Evolutionary conservation across 2,888 invertebrate genomes (phyloP).

Genomic region (Phortica okadai): DNA sequence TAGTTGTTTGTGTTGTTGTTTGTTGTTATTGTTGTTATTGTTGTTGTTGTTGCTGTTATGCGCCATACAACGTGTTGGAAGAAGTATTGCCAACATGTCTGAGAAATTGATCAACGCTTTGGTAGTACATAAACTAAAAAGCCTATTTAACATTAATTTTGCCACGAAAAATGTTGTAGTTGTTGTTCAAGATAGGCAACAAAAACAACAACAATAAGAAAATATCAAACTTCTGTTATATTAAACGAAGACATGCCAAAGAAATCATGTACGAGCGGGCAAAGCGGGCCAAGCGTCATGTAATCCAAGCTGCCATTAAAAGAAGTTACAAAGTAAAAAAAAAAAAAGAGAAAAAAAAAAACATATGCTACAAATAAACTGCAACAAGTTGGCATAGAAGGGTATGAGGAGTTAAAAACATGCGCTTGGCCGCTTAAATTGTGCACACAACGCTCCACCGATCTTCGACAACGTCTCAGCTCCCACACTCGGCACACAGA

Average conservation of each 20-base stretch:
- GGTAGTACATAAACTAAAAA: constrained; percentile 70
- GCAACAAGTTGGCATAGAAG: constrained; percentile 38
- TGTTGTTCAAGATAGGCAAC: not conserved
- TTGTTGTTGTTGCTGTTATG: not conserved
- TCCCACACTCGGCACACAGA: constrained; percentile 11
- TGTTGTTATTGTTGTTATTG: not conserved
- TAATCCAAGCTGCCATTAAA: constrained; percentile 71
- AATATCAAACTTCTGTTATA: not conserved
- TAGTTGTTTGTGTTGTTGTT: constrained; percentile 16
- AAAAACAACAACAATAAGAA: not conserved
- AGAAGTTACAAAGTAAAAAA: constrained; percentile 43
- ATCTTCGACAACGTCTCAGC: not conserved
- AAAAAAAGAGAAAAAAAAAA: constrained; percentile 70
- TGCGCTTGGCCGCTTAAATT: constrained; percentile 21
- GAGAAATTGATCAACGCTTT: constrained; percentile 69
- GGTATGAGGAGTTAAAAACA: constrained; percentile 19
- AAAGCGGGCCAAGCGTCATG: constrained; percentile 45
- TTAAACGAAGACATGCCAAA: constrained; percentile 1
- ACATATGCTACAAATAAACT: constrained; percentile 68
- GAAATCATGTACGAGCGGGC: not conserved
- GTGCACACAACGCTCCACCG: not conserved
- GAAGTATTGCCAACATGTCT: constrained; percentile 51
- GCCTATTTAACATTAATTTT: constrained; percentile 71
- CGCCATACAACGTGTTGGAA: not conserved
- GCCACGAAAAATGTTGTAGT: constrained; percentile 63